Evolutionary conservation across 2,888 invertebrate species (phyloP).

Genomic region (Hirtodrosophila cameraria): DNA sequence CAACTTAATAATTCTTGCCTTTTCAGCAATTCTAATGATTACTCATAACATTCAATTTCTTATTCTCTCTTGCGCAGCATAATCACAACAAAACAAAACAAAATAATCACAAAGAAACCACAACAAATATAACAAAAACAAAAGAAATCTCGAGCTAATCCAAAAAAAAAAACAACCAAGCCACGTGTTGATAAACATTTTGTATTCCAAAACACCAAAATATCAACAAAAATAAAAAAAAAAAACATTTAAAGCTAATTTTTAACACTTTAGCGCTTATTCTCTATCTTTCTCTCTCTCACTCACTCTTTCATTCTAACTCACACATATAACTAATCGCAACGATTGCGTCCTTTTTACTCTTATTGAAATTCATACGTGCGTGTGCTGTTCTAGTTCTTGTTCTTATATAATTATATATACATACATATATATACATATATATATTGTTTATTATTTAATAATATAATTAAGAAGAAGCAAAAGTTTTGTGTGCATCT

Average conservation of each 20-base stretch:
- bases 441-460: too few species aligned
- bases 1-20: conserved; percentile 28
- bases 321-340: conserved; percentile 52
- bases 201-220: conserved; percentile 9
- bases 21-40: conserved; percentile 43
- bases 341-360: conserved; percentile 66
- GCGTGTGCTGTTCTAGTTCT: conserved; percentile 43
- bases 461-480: conserved; percentile 10
- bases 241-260: conserved; percentile 15
- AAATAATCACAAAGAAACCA: conserved; percentile 1
- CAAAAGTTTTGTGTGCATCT: conserved; percentile 18
- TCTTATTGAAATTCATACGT: conserved; percentile 29
- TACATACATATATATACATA: too few species aligned
- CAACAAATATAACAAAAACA: background rate
- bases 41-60: conserved; percentile 39
- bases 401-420: conserved; percentile 34
- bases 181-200: conserved; percentile 43
- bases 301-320: conserved; percentile 10
- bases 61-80: conserved; percentile 55
- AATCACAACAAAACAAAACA: conserved; percentile 16
- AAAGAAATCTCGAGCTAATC: conserved; percentile 24
- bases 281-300: too few species aligned
- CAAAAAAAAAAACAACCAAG: too few species aligned
- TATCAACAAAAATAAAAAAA: conserved; percentile 7
- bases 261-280: background rate